Conservation (phyloP, 1,140 invertebrate species). For the Reticulitermes speratus region DNA sequence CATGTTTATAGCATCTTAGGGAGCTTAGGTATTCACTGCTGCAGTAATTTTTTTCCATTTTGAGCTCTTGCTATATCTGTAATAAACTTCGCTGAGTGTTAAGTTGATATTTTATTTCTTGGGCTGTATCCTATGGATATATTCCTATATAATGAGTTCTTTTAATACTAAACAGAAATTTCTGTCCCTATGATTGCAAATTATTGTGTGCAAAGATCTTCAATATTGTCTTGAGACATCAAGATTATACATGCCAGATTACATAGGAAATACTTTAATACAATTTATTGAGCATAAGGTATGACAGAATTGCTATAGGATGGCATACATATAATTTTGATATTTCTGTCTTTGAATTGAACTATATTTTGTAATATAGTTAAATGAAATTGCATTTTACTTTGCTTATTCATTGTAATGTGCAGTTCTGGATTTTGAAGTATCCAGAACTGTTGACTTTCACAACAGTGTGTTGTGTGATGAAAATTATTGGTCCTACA, state of each 20-base stretch:
- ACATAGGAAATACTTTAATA: background rate
- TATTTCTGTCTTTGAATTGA: too few relatives aligned
- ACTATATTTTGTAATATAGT: too few relatives aligned
- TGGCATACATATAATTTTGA: background rate
- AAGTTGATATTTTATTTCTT: background rate
- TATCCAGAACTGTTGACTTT: too few relatives aligned
- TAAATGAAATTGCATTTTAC: too few relatives aligned
- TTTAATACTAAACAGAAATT: background rate
- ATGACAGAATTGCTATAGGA: slow-evolving; percentile 13
- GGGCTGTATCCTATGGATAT: background rate
- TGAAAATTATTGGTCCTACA: too few relatives aligned
- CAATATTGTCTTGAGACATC: background rate
- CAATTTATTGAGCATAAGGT: background rate
- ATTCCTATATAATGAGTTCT: background rate
- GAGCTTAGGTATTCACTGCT: too few relatives aligned
- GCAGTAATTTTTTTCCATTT: background rate
- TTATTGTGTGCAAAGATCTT: background rate
- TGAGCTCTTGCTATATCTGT: background rate
- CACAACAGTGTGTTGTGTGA: too few relatives aligned
- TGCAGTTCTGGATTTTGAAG: too few relatives aligned
- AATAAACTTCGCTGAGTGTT: background rate
- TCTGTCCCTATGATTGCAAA: background rate
- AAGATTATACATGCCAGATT: background rate
- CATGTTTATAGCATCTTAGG: too few relatives aligned
- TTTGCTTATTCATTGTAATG: too few relatives aligned